Evolutionary conservation across 2,888 invertebrate genomes (phyloP).

Genomic region (Nycteola revayana): DNA sequence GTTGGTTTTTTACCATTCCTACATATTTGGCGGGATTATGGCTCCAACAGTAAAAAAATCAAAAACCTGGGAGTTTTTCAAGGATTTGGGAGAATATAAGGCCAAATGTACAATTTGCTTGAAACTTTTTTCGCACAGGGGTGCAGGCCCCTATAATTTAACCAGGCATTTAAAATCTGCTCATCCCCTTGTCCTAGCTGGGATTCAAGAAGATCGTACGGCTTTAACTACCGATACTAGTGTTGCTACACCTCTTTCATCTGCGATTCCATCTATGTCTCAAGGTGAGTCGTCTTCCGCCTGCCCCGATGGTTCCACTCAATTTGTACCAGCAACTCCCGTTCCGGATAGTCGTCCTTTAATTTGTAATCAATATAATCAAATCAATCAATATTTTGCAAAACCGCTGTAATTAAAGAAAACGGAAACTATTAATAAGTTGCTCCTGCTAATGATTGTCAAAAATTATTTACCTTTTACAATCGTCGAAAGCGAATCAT

Average conservation of each 20-base stretch:
- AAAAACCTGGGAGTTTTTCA: constrained; percentile 3
- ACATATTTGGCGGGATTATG: no score
- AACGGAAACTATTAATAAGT: neutral
- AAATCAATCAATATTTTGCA: neutral
- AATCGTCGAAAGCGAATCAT: neutral
- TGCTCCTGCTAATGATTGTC: neutral
- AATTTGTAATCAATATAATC: neutral
- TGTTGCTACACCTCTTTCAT: no score
- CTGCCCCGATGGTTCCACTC: neutral
- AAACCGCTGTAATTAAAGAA: constrained; percentile 1
- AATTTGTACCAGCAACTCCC: neutral
- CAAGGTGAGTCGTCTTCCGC: neutral
- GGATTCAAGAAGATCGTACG: neutral
- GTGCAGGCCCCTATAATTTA: constrained; percentile 2
- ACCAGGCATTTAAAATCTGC: constrained; percentile 1
- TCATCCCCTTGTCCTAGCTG: constrained; percentile 1
- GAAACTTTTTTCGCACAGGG: constrained; percentile 2
- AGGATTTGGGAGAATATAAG: constrained; percentile 1
- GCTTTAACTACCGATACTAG: neutral
- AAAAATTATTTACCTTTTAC: constrained; percentile 2
- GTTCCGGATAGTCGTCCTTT: neutral
- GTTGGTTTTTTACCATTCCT: no score
- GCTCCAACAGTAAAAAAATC: neutral
- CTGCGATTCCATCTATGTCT: neutral
- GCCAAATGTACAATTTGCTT: constrained; percentile 3